Evolutionary conservation across 2,113 vertebrate species (phyloP).

Genomic region (Cynopterus brachyotis): DNA sequence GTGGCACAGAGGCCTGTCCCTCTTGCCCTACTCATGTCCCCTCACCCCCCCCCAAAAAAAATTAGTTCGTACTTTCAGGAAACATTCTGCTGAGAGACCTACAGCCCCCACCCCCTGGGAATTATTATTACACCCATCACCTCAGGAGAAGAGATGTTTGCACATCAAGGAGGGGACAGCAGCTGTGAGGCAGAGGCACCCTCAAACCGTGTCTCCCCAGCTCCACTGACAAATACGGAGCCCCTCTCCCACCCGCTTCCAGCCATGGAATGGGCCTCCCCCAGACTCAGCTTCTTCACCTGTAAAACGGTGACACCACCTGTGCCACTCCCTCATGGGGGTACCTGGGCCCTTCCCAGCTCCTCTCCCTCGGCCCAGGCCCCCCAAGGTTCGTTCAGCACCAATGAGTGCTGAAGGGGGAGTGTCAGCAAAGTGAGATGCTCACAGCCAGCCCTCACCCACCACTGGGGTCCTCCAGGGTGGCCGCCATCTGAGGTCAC

Average conservation of each 20-base stretch:
- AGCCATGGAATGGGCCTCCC: background rate
- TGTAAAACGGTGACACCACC: background rate
- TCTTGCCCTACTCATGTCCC: background rate
- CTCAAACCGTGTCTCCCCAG: background rate
- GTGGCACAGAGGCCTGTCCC: background rate
- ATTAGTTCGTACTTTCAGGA: background rate
- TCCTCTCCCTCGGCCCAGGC: background rate
- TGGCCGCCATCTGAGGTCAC: no score
- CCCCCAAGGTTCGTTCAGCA: background rate
- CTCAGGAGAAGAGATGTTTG: background rate
- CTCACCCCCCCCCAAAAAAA: background rate
- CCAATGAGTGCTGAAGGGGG: background rate
- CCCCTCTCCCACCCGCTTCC: no score
- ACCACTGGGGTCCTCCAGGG: background rate
- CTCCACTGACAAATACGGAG: background rate
- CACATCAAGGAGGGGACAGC: background rate
- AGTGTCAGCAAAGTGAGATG: background rate
- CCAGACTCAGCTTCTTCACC: background rate
- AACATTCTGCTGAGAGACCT: background rate
- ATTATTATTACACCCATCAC: background rate
- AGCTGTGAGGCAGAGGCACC: background rate
- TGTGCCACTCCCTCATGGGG: rapidly evolving
- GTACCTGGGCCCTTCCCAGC: background rate
- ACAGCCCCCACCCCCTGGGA: background rate
- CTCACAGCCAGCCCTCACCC: background rate